Conservation (phyloP, 1,140 invertebrate species). For the Ceratitis capitata region DNA sequence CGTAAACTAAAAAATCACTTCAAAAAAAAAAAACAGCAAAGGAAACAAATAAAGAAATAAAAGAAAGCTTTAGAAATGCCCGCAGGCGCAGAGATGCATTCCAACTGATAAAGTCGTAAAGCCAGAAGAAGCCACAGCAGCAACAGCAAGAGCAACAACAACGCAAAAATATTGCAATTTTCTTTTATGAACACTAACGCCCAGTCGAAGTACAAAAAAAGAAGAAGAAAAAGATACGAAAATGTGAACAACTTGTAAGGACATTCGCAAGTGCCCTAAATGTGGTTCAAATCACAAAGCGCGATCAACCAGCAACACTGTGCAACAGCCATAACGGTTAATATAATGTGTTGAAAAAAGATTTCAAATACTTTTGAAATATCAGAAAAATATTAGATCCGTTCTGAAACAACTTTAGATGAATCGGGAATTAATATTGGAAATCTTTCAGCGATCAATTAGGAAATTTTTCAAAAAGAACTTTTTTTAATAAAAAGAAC, state of each 20-base stretch:
- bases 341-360: too few species aligned
- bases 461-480: too few species aligned
- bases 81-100: slow-evolving; percentile 64
- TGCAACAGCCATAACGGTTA: too few species aligned
- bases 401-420: too few species aligned
- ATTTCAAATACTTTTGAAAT: too few species aligned
- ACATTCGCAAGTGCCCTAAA: slow-evolving; percentile 54
- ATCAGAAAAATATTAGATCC: too few species aligned
- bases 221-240: too few species aligned
- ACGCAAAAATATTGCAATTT: slow-evolving; percentile 13
- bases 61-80: slow-evolving; percentile 41
- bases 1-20: neutral
- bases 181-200: neutral
- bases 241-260: neutral
- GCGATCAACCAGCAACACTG: slow-evolving; percentile 28
- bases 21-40: neutral
- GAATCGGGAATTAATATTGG: too few species aligned
- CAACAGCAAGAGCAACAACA: neutral
- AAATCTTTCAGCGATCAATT: too few species aligned
- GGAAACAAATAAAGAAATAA: neutral
- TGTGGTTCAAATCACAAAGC: slow-evolving; percentile 55
- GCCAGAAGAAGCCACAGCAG: slow-evolving; percentile 24
- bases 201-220: neutral
- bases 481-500: too few species aligned
- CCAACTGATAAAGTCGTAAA: slow-evolving; percentile 58